These are phyloP conservation scores for Drosophila nr. medialis DNA, from an alignment of 2,888 invertebrate genomes.

Conservation along the genomic window DNA sequence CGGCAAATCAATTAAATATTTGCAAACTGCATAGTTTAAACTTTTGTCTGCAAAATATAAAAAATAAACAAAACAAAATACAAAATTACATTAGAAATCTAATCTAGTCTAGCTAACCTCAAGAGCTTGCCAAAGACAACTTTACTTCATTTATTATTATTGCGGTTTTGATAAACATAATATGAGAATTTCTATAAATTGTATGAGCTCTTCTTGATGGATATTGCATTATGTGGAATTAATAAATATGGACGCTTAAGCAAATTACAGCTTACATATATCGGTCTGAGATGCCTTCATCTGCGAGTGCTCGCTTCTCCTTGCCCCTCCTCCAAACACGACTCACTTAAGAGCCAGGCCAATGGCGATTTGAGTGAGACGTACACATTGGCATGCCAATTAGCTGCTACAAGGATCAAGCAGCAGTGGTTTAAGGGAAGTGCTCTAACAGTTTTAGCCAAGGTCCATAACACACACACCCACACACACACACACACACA, in stretches of 20 bases:
- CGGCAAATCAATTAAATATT: neutral
- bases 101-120: too few relatives aligned
- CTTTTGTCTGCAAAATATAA: neutral
- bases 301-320: neutral
- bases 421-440: neutral
- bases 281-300: slow-evolving; percentile 19
- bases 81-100: neutral
- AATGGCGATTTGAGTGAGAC: slow-evolving; percentile 37
- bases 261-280: neutral
- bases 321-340: too few relatives aligned
- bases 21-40: neutral
- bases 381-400: slow-evolving; percentile 49
- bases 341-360: slow-evolving; percentile 1
- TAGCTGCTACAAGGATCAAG: slow-evolving; percentile 53
- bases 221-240: slow-evolving; percentile 1
- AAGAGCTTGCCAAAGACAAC: neutral
- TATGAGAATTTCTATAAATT: neutral
- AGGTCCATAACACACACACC: neutral
- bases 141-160: neutral
- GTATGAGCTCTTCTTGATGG: neutral
- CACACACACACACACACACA: neutral
- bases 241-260: neutral
- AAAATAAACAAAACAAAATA: neutral
- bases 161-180: neutral
- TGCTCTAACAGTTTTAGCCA: slow-evolving; percentile 19